Base-by-base conservation (phyloP, 2,113 vertebrate species). In the Cavia porcellus region DNA sequence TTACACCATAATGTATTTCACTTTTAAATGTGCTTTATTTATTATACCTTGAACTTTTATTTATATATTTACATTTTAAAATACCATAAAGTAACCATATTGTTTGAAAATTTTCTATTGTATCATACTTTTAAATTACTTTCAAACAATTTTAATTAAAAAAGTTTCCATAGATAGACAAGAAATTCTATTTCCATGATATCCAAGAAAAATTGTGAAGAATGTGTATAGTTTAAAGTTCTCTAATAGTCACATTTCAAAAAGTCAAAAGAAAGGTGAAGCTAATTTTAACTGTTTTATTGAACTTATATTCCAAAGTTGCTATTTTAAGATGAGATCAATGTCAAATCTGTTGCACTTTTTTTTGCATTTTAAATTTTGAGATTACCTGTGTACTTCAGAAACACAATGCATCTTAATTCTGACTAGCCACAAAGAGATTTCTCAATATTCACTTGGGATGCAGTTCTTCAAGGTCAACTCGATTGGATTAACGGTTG, bases 101-200 rank as follows among this genome's bases (percentile, higher is more conserved):
- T 89, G 15, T 66, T 86, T 86, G 38, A 5, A 59, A 75, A 83
- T 47, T 90, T 90, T 90, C 35, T 72, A 79, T 32, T 25, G 68
- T 17, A 92, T 24, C 19, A 77, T 75, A 11, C 52, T 79, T 86
- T 62, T 55, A 61, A 75, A 45, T 52, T 55, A 85, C 45, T 62
- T 92, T 17, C 55, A 90, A 82, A 64, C 57, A 10, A 72, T 57
- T 93, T 80, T 93, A 25, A 75, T 77, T 89, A 1, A 70, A 92
- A 59, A 42, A 19, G 68, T 17, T 59, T 79, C 52, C 74, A 86
- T 25, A 55, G 20, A 2, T 52, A 70, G 32, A 15, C 24, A 47
- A 94, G 50, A 86, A 55, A 5, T 17, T 52, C 22, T 66, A 93
- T 30, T 17, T 25, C 52, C 80, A 25, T 68, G 19, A 10, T 86